Percentiles rank a stretch among this genome's conserved stretches.
Evolutionary conservation across 1,140 invertebrate genomes (phyloP).

Genomic region (Propsilocerus akamusi): DNA sequence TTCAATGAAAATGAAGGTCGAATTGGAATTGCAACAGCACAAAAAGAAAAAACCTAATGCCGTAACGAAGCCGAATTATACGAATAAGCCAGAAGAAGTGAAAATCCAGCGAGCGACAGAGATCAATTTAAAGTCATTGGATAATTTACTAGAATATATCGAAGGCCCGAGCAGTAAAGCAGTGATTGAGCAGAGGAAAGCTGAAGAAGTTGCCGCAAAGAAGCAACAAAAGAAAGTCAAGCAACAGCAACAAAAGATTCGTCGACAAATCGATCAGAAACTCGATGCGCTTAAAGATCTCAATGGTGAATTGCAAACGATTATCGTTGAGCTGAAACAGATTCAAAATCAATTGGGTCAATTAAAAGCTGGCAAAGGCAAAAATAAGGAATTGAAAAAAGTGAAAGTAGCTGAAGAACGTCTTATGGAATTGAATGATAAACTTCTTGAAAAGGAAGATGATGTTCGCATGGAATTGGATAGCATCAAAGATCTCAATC

Average conservation of each 20-base stretch:
- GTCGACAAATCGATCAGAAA: neutral
- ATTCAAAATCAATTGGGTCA: constrained; percentile 1
- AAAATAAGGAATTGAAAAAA: neutral
- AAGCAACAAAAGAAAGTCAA: neutral
- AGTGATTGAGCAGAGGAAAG: neutral
- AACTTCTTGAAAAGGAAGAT: neutral
- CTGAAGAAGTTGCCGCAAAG: neutral
- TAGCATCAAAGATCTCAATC: neutral
- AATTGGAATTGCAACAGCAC: neutral
- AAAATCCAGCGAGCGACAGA: neutral
- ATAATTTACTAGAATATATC: neutral
- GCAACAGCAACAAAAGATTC: neutral
- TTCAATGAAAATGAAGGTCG: neutral
- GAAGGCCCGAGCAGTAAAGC: neutral
- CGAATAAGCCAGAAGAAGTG: neutral
- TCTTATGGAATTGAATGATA: neutral
- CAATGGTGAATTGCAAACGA: neutral
- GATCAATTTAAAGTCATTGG: neutral
- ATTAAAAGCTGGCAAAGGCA: neutral
- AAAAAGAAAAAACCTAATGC: neutral
- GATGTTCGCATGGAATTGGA: neutral
- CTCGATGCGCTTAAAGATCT: neutral
- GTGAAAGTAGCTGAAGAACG: neutral
- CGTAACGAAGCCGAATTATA: neutral
- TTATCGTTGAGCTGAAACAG: neutral